Conservation (phyloP, 2,888 invertebrate species). For the Melinopterus prodromus region DNA sequence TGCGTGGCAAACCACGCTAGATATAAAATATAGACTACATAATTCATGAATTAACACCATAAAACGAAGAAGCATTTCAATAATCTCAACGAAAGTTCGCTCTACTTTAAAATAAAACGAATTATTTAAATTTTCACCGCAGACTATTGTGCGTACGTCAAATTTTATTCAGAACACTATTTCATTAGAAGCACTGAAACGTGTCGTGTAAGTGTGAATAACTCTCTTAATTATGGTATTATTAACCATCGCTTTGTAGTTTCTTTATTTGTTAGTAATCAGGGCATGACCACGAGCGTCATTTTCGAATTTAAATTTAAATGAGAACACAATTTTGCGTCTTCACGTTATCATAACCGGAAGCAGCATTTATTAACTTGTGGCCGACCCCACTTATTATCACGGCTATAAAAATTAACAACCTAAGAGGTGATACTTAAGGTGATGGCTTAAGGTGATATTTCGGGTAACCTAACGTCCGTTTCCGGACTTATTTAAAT, state of each 20-base stretch:
- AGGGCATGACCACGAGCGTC: background rate
- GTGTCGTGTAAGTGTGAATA: background rate
- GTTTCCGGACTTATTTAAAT: background rate
- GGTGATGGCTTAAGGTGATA: background rate
- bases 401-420: background rate
- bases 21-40: background rate
- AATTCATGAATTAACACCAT: background rate
- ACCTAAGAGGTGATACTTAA: background rate
- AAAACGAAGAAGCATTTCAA: background rate
- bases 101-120: background rate
- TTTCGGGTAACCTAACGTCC: background rate
- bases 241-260: background rate
- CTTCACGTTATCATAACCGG: background rate
- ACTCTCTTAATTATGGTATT: background rate
- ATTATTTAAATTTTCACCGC: background rate
- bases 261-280: constrained; percentile 4
- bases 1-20: background rate
- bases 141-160: background rate
- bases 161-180: background rate
- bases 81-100: background rate
- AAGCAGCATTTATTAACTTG: background rate
- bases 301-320: background rate
- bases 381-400: background rate
- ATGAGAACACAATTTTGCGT: background rate
- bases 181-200: background rate